A percentile compares a stretch with the other conserved stretches of the same genome.
phyloP scores from a whole-genome alignment of 2,888 invertebrate genomes.

The Rhogogaster chlorosoma region DNA sequence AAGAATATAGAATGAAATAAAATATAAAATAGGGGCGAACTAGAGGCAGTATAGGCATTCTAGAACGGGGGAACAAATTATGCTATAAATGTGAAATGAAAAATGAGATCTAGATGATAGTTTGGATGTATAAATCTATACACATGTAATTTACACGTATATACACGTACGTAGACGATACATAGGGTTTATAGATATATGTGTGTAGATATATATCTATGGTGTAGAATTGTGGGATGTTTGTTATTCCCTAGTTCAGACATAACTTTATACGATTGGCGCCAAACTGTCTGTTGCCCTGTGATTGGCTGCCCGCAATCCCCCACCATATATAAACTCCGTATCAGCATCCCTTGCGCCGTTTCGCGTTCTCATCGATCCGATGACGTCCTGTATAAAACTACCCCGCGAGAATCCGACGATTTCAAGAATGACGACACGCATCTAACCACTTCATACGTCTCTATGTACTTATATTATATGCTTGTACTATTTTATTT shows the following conservation, averaged over 20 bases:
- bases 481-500: neutral
- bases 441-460: neutral
- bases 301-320: conserved; percentile 63
- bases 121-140: neutral
- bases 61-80: neutral
- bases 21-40: neutral
- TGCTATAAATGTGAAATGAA: neutral
- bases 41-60: neutral
- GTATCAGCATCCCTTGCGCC: conserved; percentile 27
- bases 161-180: neutral
- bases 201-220: neutral
- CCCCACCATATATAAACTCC: conserved; percentile 45
- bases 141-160: neutral
- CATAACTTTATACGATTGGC: conserved; percentile 63
- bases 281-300: conserved; percentile 69
- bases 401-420: conserved; percentile 1
- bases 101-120: neutral
- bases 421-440: neutral
- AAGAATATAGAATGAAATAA: neutral
- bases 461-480: no score
- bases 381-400: conserved; percentile 29
- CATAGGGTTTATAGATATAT: neutral
- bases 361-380: conserved; percentile 25
- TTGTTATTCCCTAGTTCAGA: conserved; percentile 1
- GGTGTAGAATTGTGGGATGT: neutral